Base-by-base conservation (phyloP, 2,113 vertebrate genomes). In the Dipodomys stephensi region DNA sequence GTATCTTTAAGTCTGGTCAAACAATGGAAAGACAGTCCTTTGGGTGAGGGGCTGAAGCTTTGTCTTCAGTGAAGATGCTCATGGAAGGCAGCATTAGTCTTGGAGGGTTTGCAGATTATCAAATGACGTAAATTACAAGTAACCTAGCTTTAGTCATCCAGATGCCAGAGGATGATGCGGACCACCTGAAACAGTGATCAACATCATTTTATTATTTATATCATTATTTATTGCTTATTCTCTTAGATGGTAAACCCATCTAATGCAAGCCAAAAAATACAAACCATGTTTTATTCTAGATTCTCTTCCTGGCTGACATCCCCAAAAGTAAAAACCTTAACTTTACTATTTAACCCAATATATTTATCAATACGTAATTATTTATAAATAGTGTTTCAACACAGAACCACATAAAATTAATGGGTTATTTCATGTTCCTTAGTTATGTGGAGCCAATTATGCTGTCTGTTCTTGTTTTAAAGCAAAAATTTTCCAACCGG, bases 111-210 rank as follows among this genome's bases (percentile, higher is more conserved):
- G 35, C 64, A 74, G n/a, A 76, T 30, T 81, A 85, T 57, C 13
- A 53, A 53, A 28, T 90, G 78, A 83, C 32, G 39, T 57, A 83
- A 68, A 76, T 4, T 57, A 18, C 53, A 39, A 71, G 6, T 32
- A 13, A 57, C 81, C 94, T 93, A 87, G 87, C 64, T 79, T 57
- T 30, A 92, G n/a, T 83, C 2, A 81, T 80, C 25, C 87, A 80
- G 64, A 67, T 93, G 65, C 22, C 72, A 71, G 77, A 87, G 32
- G 68, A 69, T 74, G 20, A 30, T 86, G 49, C 28, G 27, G 62
- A 90, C 88, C 89, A 92, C 88, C 39, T 97, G 57, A 84, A 94
- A 83, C 60, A 88, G 16, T 78, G 22, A 69, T 86, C 39, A 65
- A 46, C 65, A 30, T 80, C 28, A 4, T 90, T 95, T 92, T 64